Conservation (phyloP, 2,113 vertebrate genomes). For the Cnemophilus loriae region DNA sequence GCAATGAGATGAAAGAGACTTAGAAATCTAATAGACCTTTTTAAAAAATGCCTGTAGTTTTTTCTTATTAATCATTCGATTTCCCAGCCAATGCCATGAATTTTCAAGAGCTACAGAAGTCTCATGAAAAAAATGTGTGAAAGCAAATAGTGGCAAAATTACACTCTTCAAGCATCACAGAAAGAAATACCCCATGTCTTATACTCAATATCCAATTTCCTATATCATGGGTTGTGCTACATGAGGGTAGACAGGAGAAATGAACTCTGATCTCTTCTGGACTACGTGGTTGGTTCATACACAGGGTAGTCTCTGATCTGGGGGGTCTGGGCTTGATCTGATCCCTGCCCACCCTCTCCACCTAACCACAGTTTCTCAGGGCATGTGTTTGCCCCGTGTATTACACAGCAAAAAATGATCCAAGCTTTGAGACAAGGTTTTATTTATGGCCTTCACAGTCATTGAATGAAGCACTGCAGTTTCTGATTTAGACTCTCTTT, state of each 20-base stretch:
- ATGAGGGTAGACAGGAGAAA: not conserved
- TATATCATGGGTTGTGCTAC: not conserved
- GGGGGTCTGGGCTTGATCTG: not conserved
- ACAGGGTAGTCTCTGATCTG: not conserved
- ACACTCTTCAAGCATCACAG: not conserved
- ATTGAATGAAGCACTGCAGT: not conserved
- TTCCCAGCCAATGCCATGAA: not conserved
- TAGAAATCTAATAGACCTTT: not conserved
- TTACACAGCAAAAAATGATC: not conserved
- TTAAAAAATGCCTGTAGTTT: not conserved
- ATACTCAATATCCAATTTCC: not conserved
- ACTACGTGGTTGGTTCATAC: accelerated
- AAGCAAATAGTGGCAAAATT: not conserved
- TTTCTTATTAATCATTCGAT: not conserved
- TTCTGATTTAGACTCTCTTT: not conserved
- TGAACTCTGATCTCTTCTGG: not conserved
- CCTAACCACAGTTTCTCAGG: not conserved
- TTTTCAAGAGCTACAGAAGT: not conserved
- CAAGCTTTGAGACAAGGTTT: not conserved
- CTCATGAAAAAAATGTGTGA: not conserved
- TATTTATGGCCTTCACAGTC: not conserved
- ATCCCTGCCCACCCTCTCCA: not conserved
- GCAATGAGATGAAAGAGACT: not conserved
- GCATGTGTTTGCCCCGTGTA: not conserved
- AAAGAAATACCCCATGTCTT: not conserved